Conservation (phyloP, 2,113 vertebrate genomes). For the Cyprinus carpio region DNA sequence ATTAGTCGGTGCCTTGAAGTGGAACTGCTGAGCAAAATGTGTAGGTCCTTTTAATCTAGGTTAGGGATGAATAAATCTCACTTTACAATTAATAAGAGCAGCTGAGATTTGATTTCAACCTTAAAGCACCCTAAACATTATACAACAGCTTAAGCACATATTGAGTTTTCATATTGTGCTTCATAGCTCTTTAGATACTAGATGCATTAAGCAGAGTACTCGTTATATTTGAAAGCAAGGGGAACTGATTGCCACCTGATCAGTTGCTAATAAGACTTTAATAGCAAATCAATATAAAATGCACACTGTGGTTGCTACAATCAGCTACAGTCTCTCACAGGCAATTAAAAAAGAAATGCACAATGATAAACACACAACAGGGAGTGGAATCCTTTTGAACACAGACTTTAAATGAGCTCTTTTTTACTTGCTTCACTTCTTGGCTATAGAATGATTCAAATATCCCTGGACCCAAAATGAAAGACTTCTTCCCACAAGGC, state of each 20-base stretch:
- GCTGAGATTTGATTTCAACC: background rate
- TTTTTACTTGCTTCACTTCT: background rate
- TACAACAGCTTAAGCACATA: no score
- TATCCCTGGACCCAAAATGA: constrained; percentile 31
- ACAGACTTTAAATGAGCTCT: constrained; percentile 41
- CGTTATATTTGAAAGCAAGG: background rate
- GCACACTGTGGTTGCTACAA: background rate
- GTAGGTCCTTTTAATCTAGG: constrained; percentile 32
- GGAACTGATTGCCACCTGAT: background rate
- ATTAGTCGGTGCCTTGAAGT: constrained; percentile 12
- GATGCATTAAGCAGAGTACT: background rate
- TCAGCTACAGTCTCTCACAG: background rate
- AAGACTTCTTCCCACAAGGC: constrained; percentile 34
- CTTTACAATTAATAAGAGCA: constrained; percentile 28
- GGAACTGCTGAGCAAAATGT: constrained; percentile 22
- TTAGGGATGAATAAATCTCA: constrained; percentile 2
- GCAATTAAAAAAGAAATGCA: constrained; percentile 26
- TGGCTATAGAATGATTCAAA: constrained; percentile 19
- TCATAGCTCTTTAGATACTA: background rate
- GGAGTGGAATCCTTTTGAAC: constrained; percentile 43
- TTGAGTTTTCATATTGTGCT: no score
- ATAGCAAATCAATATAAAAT: constrained; percentile 2
- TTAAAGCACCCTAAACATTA: background rate
- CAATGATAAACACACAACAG: constrained; percentile 41
- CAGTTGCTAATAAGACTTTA: constrained; percentile 2